phyloP scores from a whole-genome alignment of 2,113 vertebrate species.

The Xenopus tropicalis region UCB_Xtro_10.0 CM004449.2:78299501-78300000 shows the following conservation, averaged over 20 bases:
- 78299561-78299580: too few species aligned
- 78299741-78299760: slow-evolving; percentile 88
- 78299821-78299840: slow-evolving; percentile 78
- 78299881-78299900: slow-evolving; percentile 89
- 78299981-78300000: slow-evolving; percentile 82
- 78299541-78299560: too few species aligned
- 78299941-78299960: slow-evolving; percentile 77
- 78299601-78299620: too few species aligned
- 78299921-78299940: slow-evolving; percentile 83
- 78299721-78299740: slow-evolving; percentile 87
- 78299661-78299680: slow-evolving; percentile 90
- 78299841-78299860: slow-evolving; percentile 93
- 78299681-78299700: slow-evolving; percentile 87
- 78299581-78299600: too few species aligned
- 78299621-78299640: too few species aligned
- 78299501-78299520: too few species aligned
- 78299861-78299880: slow-evolving; percentile 84
- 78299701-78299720: slow-evolving; percentile 84
- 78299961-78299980: slow-evolving; percentile 84
- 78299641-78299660: slow-evolving; percentile 41
- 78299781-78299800: slow-evolving; percentile 70
- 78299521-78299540: too few species aligned
- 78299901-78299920: slow-evolving; percentile 81
- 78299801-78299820: slow-evolving; percentile 51
- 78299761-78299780: slow-evolving; percentile 84